A percentile compares a stretch with the other conserved stretches of the same genome.
These are phyloP conservation scores for Caenorhabditis tropicalis DNA, from an alignment of 1,140 invertebrate species.

Conservation along the genomic window DNA sequence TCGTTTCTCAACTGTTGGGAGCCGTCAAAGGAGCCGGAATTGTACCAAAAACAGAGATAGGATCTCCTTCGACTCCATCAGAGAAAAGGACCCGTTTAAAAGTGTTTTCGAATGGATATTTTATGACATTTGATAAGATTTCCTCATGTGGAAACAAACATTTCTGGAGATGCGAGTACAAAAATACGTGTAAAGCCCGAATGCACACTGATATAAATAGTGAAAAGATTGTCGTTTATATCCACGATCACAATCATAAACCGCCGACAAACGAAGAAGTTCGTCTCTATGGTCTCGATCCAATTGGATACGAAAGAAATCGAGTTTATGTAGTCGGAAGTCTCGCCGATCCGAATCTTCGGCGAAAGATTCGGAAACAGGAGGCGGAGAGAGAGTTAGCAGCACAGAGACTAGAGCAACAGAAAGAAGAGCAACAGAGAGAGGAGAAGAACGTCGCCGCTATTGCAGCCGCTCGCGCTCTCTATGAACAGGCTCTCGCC, in stretches of 20 bases:
- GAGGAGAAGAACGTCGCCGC: not conserved
- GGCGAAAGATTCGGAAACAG: conserved; percentile 2
- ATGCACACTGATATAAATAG: not conserved
- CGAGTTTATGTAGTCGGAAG: not conserved
- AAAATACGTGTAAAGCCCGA: conserved; percentile 24
- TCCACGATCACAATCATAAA: conserved; percentile 3
- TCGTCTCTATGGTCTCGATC: not conserved
- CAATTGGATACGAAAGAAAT: not conserved
- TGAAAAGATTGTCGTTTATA: not conserved
- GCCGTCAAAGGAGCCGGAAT: not conserved
- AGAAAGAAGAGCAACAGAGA: not conserved
- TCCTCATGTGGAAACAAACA: not conserved
- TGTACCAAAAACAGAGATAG: not conserved
- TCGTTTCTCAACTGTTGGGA: too few relatives aligned
- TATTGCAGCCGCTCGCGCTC: not conserved
- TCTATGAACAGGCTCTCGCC: not conserved
- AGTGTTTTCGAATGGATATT: not conserved
- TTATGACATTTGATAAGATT: conserved; percentile 15
- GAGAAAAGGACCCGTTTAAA: not conserved
- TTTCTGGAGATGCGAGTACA: conserved; percentile 33
- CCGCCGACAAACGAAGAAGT: not conserved
- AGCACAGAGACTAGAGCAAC: not conserved
- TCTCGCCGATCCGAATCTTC: not conserved
- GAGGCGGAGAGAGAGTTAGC: not conserved
- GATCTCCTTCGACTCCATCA: not conserved